A percentile compares a stretch with the other conserved stretches of the same genome.
Conservation (phyloP, 2,113 vertebrate species). For the Apteryx mantelli region DNA sequence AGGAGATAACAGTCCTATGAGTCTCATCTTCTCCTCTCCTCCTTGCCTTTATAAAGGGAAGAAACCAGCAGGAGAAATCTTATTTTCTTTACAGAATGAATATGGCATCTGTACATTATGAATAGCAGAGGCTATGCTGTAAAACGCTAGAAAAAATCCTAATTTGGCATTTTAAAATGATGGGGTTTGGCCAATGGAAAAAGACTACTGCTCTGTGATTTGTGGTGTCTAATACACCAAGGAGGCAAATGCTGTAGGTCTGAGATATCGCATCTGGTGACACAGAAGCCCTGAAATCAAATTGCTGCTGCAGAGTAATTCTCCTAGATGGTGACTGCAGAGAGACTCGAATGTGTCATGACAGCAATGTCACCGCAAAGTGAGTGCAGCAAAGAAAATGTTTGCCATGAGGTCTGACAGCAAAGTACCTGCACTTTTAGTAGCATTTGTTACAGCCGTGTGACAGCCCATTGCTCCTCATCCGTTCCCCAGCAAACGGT, state of each 20-base stretch:
- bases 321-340: background rate
- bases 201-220: background rate
- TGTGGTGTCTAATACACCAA: background rate
- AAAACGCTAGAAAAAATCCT: background rate
- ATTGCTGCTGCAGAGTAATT: background rate
- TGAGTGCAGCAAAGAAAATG: fast-evolving
- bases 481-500: background rate
- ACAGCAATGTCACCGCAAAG: background rate
- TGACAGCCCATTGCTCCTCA: background rate
- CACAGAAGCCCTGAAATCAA: background rate
- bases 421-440: background rate
- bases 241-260: background rate
- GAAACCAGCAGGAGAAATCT: background rate
- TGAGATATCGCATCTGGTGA: background rate
- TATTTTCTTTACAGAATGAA: background rate
- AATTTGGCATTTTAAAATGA: background rate
- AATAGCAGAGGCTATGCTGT: background rate
- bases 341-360: fast-evolving
- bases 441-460: background rate
- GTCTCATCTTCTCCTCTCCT: background rate
- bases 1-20: no score
- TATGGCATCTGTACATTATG: background rate
- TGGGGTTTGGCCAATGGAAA: background rate
- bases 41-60: background rate
- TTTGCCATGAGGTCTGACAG: background rate